These are phyloP conservation scores for Pheosia tremula DNA, from an alignment of 2,888 invertebrate genomes.

Conservation along the genomic window DNA sequence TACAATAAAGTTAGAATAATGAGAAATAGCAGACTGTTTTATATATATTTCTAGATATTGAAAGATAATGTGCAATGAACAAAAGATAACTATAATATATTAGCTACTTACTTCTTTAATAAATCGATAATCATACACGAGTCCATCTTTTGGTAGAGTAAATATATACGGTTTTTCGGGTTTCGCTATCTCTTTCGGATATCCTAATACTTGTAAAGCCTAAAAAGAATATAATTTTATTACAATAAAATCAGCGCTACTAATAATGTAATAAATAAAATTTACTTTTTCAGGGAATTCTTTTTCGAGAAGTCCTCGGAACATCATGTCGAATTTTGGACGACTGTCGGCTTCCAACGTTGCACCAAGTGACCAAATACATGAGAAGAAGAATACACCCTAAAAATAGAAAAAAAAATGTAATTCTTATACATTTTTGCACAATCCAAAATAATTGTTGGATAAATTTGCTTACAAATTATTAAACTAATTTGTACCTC, in stretches of 20 bases:
- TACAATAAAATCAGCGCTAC: neutral
- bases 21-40: too few relatives aligned
- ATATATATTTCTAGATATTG: too few relatives aligned
- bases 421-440: neutral
- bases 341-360: slow-evolving; percentile 90
- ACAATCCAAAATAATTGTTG: too few relatives aligned
- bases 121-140: slow-evolving; percentile 95
- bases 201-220: slow-evolving; percentile 80
- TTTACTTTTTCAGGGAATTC: slow-evolving; percentile 88
- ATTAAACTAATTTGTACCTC: slow-evolving; percentile 81
- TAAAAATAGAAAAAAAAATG: slow-evolving; percentile 45
- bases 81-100: too few relatives aligned
- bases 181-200: slow-evolving; percentile 82
- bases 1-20: slow-evolving; percentile 36
- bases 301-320: slow-evolving; percentile 92
- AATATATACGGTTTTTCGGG: slow-evolving; percentile 93
- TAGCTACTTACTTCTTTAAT: slow-evolving; percentile 89
- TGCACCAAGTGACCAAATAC: slow-evolving; percentile 96
- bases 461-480: too few relatives aligned
- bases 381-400: slow-evolving; percentile 96
- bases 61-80: too few relatives aligned
- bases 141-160: slow-evolving; percentile 91
- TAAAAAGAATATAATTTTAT: slow-evolving; percentile 24
- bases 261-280: neutral
- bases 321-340: slow-evolving; percentile 90